Conservation (phyloP, 2,888 invertebrate genomes). For the Harpalus rubripes region DNA sequence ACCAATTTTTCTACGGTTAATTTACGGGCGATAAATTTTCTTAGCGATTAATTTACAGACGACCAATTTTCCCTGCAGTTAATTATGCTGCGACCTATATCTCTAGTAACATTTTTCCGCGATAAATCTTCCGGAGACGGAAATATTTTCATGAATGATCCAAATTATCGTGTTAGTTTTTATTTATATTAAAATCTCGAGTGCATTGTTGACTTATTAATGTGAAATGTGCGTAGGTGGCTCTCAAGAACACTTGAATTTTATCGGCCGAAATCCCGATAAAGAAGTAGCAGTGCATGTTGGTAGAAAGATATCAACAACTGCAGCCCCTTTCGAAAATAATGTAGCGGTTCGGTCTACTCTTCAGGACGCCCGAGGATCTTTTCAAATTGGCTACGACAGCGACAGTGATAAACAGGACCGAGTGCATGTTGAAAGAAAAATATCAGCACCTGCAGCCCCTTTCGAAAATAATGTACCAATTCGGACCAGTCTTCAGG, state of each 20-base stretch:
- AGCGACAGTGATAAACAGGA: constrained; percentile 82
- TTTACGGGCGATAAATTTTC: too few species aligned
- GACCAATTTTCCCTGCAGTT: too few species aligned
- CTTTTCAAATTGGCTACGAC: constrained; percentile 84
- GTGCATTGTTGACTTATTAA: background rate
- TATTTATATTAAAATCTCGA: background rate
- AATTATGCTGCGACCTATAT: too few species aligned
- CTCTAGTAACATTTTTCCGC: too few species aligned
- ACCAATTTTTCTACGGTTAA: too few species aligned
- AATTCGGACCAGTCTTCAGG: constrained; percentile 87
- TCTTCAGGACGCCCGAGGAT: constrained; percentile 86
- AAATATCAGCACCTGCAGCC: constrained; percentile 71
- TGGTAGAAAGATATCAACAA: constrained; percentile 79
- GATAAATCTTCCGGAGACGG: too few species aligned
- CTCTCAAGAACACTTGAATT: constrained; percentile 92
- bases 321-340: constrained; percentile 79
- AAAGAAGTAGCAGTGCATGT: constrained; percentile 82
- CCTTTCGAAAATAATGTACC: constrained; percentile 83
- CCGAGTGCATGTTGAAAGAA: constrained; percentile 73
- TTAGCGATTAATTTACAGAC: too few species aligned
- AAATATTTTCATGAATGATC: too few species aligned
- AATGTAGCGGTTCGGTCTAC: constrained; percentile 87
- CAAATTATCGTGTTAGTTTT: too few species aligned
- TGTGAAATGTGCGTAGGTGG: constrained; percentile 77
- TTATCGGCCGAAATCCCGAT: constrained; percentile 90